Evolutionary conservation across 2,888 invertebrate genomes (phyloP), one percentile per base, ranked within the genome.

Genomic region (Ectropis crepuscularia): DNA sequence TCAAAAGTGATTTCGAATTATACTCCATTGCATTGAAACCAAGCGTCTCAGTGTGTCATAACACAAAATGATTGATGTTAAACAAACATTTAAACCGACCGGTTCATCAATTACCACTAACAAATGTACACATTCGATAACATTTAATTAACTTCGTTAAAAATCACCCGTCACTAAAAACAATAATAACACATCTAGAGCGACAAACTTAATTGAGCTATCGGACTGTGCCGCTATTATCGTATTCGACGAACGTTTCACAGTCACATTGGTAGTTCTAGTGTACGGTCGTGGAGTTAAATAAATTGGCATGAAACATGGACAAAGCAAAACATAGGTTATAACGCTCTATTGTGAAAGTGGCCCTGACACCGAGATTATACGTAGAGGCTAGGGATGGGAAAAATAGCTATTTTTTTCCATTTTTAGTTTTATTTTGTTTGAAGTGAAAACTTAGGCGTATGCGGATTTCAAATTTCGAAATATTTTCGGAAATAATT

Each of bases 311-410:
- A 28, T 0, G 5, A 6, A 45, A 5, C 12, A 54, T 46, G 51
- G 36, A 54, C 47, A 48, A 42, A 54, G 53, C 42, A 12, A 54
- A 42, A 12, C 54, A 6, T n/a, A 28, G 11, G 38, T 11, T 16
- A 7, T 55, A 47, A 9, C 36, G 41, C 11, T 43, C 6, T 9
- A 11, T 61, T 67, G 59, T 41, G 61, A 64, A 67, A 61, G 61
- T n/a, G 57, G 46, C 67, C 67, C 36, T 64, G 67, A 46, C 57
- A 42, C 38, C 43, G 39, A 61, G 63, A 58, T 67, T 51, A 66
- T 41, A 11, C 10, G 9, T 54, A 12, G 5, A 38, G 11, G 41
- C 42, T 43, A 59, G 54, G 39, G 54, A 58, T 57, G 62, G 53
- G 63, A 16, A 48, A 55, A 16, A 4, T 7, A 41, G 5, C 8